Base-by-base conservation (phyloP, 2,113 vertebrate species). In the Lycaon pictus region DNA sequence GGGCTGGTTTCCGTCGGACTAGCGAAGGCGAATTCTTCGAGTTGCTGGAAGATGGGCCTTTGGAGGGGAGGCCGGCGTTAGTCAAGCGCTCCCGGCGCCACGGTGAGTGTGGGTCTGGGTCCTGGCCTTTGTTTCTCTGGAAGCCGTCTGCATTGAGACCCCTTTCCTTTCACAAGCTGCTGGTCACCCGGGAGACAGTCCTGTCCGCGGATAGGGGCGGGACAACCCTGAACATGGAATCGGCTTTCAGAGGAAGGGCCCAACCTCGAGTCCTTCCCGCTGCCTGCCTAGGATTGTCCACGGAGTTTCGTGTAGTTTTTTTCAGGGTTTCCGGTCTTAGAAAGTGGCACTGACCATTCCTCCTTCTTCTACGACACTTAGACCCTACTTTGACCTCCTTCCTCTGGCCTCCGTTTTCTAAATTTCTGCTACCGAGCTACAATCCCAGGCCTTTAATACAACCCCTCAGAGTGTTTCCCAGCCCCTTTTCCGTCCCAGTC, bases 41-140 rank as follows among this genome's bases (percentile, higher is more conserved):
- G 63, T 27, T 35, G 67, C 11, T 83, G 87, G 92, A 88, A 89
- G 58, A 97, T 97, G 98, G 97, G 84, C 90, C 63, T 92, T 7
- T 32, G 95, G 92, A 84, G 3, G 19, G 58, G 35, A 95, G 95
- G 55, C 48, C 20, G 74, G 96, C 69, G 58, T 76, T 90, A 51
- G 86, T 65, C 81, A 72, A 77, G 86, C 60, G 76, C 74, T 27
- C 29, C 37, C 25, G 56, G 90, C 32, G 80, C 89, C 74, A 7
- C 77, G 98, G 98, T 98, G 97, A 98, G 98, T 97, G 69, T n/a
- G 37, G 37, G 53, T 29, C 77, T 56, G 86, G 85, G 27, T 13
- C 90, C n/a, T 27, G 86, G 76, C 12, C 25, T 58, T 6, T 11
- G 23, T 81, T 90, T 67, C 82, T 51, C 25, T 53, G 22, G 4